These are phyloP conservation scores for Aramus guarauna DNA, from an alignment of 2,113 vertebrate species.

Conservation along the genomic window DNA sequence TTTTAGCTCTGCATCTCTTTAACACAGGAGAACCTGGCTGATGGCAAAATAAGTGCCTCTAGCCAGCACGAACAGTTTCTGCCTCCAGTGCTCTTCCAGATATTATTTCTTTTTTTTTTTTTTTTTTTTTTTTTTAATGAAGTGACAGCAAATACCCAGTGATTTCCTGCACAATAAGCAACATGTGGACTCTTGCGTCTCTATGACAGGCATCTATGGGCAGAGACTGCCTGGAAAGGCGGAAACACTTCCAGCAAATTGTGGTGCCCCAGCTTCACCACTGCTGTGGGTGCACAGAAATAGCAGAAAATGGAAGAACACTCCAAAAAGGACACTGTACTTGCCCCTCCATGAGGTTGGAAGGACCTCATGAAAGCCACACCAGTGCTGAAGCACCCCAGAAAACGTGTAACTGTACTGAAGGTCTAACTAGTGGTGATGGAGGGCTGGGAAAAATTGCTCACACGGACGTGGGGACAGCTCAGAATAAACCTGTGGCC, in stretches of 20 bases:
- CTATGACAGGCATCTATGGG: background rate
- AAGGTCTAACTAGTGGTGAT: background rate
- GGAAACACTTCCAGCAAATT: background rate
- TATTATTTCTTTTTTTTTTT: background rate
- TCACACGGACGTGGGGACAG: background rate
- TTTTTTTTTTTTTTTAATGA: background rate
- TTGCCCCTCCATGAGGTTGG: background rate
- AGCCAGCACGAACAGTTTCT: background rate
- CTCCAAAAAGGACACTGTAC: background rate
- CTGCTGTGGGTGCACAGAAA: background rate
- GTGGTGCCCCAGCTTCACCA: background rate
- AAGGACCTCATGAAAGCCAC: background rate
- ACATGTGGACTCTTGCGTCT: background rate
- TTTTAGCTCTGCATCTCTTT: slow-evolving; percentile 18
- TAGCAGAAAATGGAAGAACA: background rate
- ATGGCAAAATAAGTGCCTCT: background rate
- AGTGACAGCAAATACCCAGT: background rate
- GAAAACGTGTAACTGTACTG: background rate
- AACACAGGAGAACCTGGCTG: background rate
- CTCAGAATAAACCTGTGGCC: background rate
- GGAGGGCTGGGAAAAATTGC: background rate
- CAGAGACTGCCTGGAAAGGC: background rate
- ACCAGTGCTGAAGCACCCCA: background rate
- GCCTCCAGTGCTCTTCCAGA: background rate
- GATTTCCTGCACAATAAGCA: background rate